Conservation (phyloP, 2,888 invertebrate species). For the Andrena trimmerana region DNA sequence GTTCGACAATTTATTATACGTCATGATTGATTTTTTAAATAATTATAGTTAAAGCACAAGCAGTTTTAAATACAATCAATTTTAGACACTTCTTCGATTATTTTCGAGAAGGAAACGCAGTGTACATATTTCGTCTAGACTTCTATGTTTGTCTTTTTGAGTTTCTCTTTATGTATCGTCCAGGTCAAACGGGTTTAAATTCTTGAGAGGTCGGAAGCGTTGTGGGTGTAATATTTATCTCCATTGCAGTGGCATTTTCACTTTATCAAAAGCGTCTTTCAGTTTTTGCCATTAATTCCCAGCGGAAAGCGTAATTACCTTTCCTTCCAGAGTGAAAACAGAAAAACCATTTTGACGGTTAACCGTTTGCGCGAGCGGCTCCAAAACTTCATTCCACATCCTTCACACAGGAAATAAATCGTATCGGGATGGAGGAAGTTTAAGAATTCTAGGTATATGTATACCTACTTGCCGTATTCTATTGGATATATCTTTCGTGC, state of each 20-base stretch:
- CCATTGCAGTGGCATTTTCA: slow-evolving; percentile 42
- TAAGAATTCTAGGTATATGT: not conserved
- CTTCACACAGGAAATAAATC: slow-evolving; percentile 4
- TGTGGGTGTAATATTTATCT: slow-evolving; percentile 52
- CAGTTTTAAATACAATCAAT: too few relatives aligned
- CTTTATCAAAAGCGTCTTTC: slow-evolving; percentile 49
- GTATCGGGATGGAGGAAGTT: not conserved
- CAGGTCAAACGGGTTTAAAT: too few relatives aligned
- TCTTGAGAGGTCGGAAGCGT: too few relatives aligned
- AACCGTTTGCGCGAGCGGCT: not conserved
- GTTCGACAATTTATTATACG: too few relatives aligned
- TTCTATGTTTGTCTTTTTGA: too few relatives aligned
- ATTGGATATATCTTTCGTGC: not conserved
- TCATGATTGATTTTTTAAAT: too few relatives aligned
- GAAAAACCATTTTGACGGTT: slow-evolving; percentile 39
- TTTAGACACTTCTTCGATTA: too few relatives aligned
- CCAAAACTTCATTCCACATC: slow-evolving; percentile 1
- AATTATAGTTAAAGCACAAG: too few relatives aligned
- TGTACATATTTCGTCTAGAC: too few relatives aligned
- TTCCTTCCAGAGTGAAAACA: slow-evolving; percentile 25
- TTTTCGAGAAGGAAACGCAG: too few relatives aligned
- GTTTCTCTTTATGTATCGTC: too few relatives aligned
- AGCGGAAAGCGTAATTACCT: slow-evolving; percentile 58
- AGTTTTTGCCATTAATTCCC: slow-evolving; percentile 54
- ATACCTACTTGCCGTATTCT: not conserved